These are phyloP conservation scores for Maconellicoccus hirsutus DNA, from an alignment of 1,140 invertebrate species.

Conservation along the genomic window DNA sequence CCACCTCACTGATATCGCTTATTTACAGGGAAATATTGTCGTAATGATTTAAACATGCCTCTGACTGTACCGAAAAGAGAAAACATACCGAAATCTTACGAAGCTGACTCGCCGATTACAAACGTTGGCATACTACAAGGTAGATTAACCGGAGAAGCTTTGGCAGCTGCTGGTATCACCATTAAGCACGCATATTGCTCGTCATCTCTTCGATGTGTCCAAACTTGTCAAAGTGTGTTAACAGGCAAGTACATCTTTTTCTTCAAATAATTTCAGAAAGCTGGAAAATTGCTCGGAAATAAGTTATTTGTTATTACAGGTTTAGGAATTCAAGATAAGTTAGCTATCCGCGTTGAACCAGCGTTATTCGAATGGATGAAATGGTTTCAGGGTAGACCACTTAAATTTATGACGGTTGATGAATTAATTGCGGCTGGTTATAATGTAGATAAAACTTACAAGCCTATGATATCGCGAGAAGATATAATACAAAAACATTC, in stretches of 20 bases:
- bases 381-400: constrained; percentile 73
- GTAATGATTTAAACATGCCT: constrained; percentile 85
- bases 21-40: constrained; percentile 46
- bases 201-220: constrained; percentile 78
- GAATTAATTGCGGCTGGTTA: constrained; percentile 63
- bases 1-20: no score
- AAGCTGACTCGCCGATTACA: constrained; percentile 76
- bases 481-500: constrained; percentile 42
- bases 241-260: constrained; percentile 37
- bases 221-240: constrained; percentile 65
- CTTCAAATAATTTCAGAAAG: no score
- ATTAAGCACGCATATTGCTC: constrained; percentile 70
- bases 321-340: constrained; percentile 36
- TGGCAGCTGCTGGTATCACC: constrained; percentile 50
- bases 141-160: constrained; percentile 59
- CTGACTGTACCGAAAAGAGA: constrained; percentile 49
- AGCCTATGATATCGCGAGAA: constrained; percentile 47
- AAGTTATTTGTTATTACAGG: constrained; percentile 35
- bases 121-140: constrained; percentile 64
- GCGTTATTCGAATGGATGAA: constrained; percentile 83
- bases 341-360: constrained; percentile 65
- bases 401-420: constrained; percentile 60
- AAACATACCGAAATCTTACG: constrained; percentile 51
- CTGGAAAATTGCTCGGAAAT: no score
- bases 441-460: constrained; percentile 59